These are phyloP conservation scores for Drosophila kanekoi DNA, from an alignment of 2,888 invertebrate species.

Conservation along the genomic window DNA sequence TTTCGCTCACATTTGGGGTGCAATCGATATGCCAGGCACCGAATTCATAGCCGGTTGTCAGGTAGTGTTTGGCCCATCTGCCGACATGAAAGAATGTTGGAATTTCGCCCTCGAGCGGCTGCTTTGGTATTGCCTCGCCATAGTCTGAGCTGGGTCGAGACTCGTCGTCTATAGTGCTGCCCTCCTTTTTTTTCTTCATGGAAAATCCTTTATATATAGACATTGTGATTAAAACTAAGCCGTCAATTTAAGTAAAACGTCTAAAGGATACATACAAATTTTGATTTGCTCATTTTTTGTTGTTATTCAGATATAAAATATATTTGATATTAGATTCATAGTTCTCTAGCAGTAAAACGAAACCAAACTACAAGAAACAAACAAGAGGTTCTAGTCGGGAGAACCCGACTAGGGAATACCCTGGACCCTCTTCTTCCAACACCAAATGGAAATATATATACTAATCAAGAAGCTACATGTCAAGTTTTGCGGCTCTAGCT, in stretches of 20 bases:
- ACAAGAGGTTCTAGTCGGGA: too few species aligned
- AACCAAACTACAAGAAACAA: background rate
- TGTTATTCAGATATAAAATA: background rate
- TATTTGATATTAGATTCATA: background rate
- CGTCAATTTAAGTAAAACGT: too few species aligned
- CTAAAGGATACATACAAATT: too few species aligned
- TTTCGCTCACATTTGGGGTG: background rate
- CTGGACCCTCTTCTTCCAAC: too few species aligned
- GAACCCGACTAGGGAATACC: too few species aligned
- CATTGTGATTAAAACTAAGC: background rate
- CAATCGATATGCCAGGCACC: constrained; percentile 55
- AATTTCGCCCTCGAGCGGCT: constrained; percentile 14
- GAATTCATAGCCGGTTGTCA: constrained; percentile 39
- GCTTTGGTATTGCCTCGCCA: constrained; percentile 12
- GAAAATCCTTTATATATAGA: constrained; percentile 1
- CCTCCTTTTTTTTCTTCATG: background rate
- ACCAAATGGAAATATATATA: too few species aligned
- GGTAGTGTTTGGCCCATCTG: constrained; percentile 50
- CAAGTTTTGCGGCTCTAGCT: too few species aligned
- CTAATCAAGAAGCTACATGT: too few species aligned
- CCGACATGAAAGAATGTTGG: constrained; percentile 59
- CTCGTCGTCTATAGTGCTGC: background rate
- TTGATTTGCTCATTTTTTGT: too few species aligned
- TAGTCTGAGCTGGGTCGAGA: too few species aligned
- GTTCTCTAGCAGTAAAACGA: background rate